Evolutionary conservation across 2,797 vertebrate genomes (phyloP), one percentile per base, ranked within the genome.

Genomic region (Anguilla marmorata): DNA sequence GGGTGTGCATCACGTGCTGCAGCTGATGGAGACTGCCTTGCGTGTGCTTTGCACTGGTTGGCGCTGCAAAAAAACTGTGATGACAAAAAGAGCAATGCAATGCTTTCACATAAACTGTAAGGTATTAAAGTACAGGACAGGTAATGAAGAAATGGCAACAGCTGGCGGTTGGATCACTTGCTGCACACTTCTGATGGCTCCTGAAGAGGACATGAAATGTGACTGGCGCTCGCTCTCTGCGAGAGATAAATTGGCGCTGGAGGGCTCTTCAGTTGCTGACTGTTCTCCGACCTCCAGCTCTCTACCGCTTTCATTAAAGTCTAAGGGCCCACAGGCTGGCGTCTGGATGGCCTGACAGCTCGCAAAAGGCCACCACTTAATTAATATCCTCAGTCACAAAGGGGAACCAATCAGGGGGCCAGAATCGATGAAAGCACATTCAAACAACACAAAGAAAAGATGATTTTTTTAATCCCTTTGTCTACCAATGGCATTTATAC

Each of bases 301-400:
- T 5, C 79, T 21, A 8, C 45, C 0, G 79, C 79, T 50, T 41
- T 82, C 37, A 50, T 48, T 82, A 82, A 48, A 33, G 24, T 14
- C 76, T 80, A 30, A 80, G 85, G 52, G 60, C 83, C 87, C 88
- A 89, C 60, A 82, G 85, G 85, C 66, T 66, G 56, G 72, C 76
- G 79, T 87, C 66, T 82, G 76, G 8, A 84, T 2, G 4, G 82
- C 86, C 88, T 84, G 88, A 85, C 88, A 27, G 85, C 85, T n/a
- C 87, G 48, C 37, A 58, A 86, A 5, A n/a, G 88, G 87, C 74
- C 45, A 52, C 80, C 76, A 30, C 87, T 88, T 92, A 92, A 91
- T 91, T 87, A 91, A 91, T 83, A 84, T 66, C 85, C 88, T 92
- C 89, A 90, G 90, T 93, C 89, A 92, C 87, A 89, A 84, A 79